Percentiles rank a stretch among this genome's conserved stretches.
Conservation (phyloP, 2,797 vertebrate genomes). For the Distichodus sexfasciatus region DNA sequence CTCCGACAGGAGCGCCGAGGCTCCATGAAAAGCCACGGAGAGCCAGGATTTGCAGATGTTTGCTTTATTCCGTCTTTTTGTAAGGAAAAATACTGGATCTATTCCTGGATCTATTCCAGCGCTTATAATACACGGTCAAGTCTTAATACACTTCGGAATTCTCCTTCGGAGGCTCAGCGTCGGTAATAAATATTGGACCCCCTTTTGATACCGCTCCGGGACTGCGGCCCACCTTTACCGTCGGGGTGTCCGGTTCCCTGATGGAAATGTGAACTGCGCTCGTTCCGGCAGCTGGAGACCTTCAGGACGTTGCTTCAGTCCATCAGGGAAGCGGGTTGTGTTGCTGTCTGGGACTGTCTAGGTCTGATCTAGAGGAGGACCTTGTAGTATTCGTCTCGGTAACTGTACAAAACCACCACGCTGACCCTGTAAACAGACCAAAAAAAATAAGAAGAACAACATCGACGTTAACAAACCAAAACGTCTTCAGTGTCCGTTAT, state of each 20-base stretch:
- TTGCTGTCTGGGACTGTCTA: not conserved
- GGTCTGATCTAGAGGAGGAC: conserved; percentile 79
- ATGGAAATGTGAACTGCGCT: not conserved
- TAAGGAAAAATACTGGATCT: conserved; percentile 54
- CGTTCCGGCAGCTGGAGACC: not conserved
- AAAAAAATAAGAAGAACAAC: too few relatives aligned
- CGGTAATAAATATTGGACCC: conserved; percentile 21
- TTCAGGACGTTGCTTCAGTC: not conserved
- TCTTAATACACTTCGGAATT: conserved; percentile 7
- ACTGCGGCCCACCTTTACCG: conserved; percentile 1
- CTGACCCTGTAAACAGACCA: conserved; percentile 79
- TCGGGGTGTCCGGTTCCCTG: not conserved
- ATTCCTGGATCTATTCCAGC: conserved; percentile 27
- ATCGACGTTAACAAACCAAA: too few relatives aligned
- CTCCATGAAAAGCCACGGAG: conserved; percentile 1
- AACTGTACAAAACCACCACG: conserved; percentile 90
- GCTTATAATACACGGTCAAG: conserved; percentile 39
- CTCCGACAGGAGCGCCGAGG: not conserved
- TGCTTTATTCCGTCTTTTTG: not conserved
- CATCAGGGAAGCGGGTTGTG: not conserved
- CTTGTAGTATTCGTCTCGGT: conserved; percentile 93
- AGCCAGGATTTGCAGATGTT: not conserved
- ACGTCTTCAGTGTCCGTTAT: too few relatives aligned
- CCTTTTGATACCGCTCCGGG: not conserved
- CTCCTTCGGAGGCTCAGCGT: not conserved